Evolutionary conservation across 2,888 invertebrate genomes (phyloP).

Genomic region (Drosophila austrosaltans): DNA sequence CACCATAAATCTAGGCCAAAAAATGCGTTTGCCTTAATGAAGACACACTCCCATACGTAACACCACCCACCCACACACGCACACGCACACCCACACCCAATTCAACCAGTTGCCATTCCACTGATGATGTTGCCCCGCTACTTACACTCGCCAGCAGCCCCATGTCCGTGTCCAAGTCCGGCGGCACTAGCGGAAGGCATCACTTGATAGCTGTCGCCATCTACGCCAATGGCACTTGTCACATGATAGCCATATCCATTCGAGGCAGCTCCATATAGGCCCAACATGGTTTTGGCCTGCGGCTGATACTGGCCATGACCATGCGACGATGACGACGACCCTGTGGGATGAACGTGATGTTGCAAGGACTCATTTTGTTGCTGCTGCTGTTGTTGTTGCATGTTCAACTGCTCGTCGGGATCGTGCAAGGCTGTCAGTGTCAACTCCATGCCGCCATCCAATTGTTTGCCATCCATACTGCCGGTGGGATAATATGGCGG

Average conservation of each 20-base stretch:
- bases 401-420: constrained; percentile 76
- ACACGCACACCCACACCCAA: constrained; percentile 21
- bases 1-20: constrained; percentile 71
- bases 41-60: constrained; percentile 31
- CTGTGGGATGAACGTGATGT: constrained; percentile 29
- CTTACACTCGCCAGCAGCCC: constrained; percentile 78
- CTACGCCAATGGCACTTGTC: constrained; percentile 81
- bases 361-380: constrained; percentile 53
- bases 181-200: constrained; percentile 66
- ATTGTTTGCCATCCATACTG: constrained; percentile 78
- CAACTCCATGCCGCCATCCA: constrained; percentile 76
- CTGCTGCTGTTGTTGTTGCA: constrained; percentile 67
- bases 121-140: constrained; percentile 46
- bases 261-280: constrained; percentile 52
- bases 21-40: constrained; percentile 63
- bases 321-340: constrained; percentile 8
- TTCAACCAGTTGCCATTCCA: constrained; percentile 24
- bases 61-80: constrained; percentile 3
- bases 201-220: constrained; percentile 82
- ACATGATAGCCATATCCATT: constrained; percentile 82
- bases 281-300: constrained; percentile 56
- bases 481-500: constrained; percentile 78
- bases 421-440: constrained; percentile 76
- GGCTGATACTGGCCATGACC: constrained; percentile 36
- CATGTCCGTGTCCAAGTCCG: constrained; percentile 60